Evolutionary conservation across 1,140 invertebrate genomes (phyloP), one percentile per base, ranked within the genome.

Genomic region (Zaprionus davidi): DNA sequence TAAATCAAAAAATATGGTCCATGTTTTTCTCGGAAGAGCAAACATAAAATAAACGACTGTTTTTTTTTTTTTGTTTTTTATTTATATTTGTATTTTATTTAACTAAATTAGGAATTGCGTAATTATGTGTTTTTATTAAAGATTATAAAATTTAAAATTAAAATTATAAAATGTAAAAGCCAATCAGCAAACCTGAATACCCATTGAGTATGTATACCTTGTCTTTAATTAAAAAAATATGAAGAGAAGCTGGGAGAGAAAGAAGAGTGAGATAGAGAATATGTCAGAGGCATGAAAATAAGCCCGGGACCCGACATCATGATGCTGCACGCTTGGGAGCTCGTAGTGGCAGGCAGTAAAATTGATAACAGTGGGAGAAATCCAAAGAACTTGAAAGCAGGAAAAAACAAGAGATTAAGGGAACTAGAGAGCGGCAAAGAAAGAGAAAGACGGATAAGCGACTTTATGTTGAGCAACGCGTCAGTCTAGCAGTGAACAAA

Each of bases 211-310:
- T 13, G 44, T 31, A 51, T 63, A 4, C 3, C 31, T 22, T 20
- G 46, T 3, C 20, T 34, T 41, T 34, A 71, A 77, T 79, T 79
- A 76, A 76, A 73, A 74, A 63, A 44, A 67, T 38, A 66, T 55
- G 65, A 51, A 9, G 20, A 34, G 31, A 46, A 2, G 15, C 31
- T 5, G 38, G 13, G 38, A n/a, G 38, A 41, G 15, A 6, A 1
- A 41, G 38, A 36, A 51, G 74, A 38, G 71, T 31, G 11, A 17
- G 59, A 12, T 3, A 34, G 31, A 41, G 38, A 46, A 64, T 67
- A 71, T 77, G 82, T 79, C 76, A 79, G 58, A 24, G 24, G 66
- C 58, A 79, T 60, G 26, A 26, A 56, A 51, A 36, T 58, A 53
- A 59, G 64, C 70, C 13, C 9, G 4, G 62, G 63, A 38, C 36